Conservation (phyloP, 2,888 invertebrate species). For the Synergus itoensis region DNA sequence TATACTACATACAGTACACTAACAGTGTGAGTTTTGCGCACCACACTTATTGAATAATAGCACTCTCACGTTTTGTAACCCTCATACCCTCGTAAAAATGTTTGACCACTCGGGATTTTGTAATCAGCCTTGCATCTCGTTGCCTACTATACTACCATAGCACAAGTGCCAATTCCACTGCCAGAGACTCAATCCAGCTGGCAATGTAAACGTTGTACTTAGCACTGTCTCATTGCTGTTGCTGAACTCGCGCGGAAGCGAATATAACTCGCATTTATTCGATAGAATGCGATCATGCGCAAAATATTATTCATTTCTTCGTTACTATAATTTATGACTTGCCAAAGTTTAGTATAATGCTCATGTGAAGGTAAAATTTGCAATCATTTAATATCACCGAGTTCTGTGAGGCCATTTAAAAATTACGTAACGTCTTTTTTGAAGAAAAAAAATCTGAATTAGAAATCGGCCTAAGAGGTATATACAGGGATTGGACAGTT, state of each 20-base stretch:
- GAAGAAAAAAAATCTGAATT: background rate
- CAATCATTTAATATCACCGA: background rate
- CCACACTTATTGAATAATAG: constrained; percentile 57
- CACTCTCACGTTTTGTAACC: constrained; percentile 61
- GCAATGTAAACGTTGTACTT: background rate
- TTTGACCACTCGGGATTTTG: constrained; percentile 63
- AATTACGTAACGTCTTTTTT: no score
- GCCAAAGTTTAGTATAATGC: background rate
- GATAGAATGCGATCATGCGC: background rate
- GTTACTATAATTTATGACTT: background rate
- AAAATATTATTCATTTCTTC: background rate
- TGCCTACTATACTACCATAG: constrained; percentile 6
- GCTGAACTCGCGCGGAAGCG: background rate
- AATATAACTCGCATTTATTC: background rate
- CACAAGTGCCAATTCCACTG: constrained; percentile 11
- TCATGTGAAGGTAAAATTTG: background rate
- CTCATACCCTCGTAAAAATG: constrained; percentile 57
- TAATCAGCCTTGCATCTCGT: constrained; percentile 51
- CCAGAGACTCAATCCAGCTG: background rate
- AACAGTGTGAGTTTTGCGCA: constrained; percentile 35
- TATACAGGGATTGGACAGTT: no score
- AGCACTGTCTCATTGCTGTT: background rate
- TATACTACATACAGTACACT: background rate
- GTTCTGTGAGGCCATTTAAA: no score
- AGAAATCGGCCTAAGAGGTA: background rate